Evolutionary conservation across 2,113 vertebrate species (phyloP).

Genomic region (Silurus asotus): DNA sequence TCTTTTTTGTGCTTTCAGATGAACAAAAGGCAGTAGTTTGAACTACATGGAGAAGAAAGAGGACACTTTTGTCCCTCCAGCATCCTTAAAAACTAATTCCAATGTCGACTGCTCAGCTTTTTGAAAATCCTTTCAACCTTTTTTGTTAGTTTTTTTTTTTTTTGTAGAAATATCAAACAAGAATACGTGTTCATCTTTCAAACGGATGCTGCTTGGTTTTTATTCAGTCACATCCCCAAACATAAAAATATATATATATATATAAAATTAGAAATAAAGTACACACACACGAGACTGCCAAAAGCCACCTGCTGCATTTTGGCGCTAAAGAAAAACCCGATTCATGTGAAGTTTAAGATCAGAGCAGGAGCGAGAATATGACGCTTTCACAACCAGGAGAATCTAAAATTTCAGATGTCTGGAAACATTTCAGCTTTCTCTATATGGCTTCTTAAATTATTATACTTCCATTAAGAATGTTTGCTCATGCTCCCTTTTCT

Average conservation of each 20-base stretch:
- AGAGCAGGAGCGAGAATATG: slow-evolving; percentile 3
- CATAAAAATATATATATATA: background rate
- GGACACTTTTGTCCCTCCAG: slow-evolving; percentile 43
- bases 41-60: slow-evolving; percentile 45
- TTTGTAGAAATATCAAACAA: background rate
- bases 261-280: background rate
- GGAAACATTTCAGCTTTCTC: background rate
- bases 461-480: slow-evolving; percentile 4
- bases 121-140: background rate
- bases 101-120: background rate
- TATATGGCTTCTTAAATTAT: slow-evolving; percentile 42
- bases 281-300: slow-evolving; percentile 7
- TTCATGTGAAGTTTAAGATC: slow-evolving; percentile 6
- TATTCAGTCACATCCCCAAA: slow-evolving; percentile 28
- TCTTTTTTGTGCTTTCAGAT: slow-evolving; percentile 56
- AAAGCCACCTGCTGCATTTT: slow-evolving; percentile 51
- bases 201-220: slow-evolving; percentile 50
- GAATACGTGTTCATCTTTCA: slow-evolving; percentile 8
- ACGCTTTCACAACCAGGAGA: slow-evolving; percentile 21
- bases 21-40: slow-evolving; percentile 54
- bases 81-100: slow-evolving; percentile 12
- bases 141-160: background rate
- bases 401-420: background rate
- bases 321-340: slow-evolving; percentile 16
- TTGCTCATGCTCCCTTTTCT: background rate